These are phyloP conservation scores for Didymodactylos carnosus DNA, from an alignment of 2,888 invertebrate genomes.

Conservation along the genomic window DNA sequence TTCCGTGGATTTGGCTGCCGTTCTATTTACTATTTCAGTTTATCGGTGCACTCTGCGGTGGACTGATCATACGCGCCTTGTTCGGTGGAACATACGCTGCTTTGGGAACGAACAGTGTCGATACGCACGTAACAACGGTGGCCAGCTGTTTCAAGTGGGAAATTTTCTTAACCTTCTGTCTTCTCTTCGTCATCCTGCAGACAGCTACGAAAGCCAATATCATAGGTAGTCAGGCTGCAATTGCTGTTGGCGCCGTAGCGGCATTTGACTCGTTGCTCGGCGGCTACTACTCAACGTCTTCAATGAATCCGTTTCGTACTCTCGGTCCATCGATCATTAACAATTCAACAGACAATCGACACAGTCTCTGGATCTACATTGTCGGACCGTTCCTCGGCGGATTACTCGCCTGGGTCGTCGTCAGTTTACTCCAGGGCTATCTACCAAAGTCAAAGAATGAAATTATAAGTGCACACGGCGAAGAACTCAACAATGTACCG, in stretches of 20 bases:
- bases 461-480: neutral
- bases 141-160: neutral
- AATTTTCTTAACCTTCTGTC: neutral
- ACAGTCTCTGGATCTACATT: neutral
- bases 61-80: neutral
- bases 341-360: neutral
- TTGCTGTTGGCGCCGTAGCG: neutral
- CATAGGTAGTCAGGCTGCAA: neutral
- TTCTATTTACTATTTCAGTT: neutral
- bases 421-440: neutral
- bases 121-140: neutral
- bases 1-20: neutral
- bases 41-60: neutral
- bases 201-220: neutral
- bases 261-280: neutral
- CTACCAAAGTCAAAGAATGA: neutral
- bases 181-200: neutral
- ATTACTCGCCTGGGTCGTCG: neutral
- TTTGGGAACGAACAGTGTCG: neutral
- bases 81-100: neutral
- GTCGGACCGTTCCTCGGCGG: neutral
- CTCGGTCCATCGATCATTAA: neutral
- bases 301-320: neutral
- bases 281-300: neutral
- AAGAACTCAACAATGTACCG: neutral